Conservation (phyloP, 2,888 invertebrate species). For the Cetonia aurata region DNA sequence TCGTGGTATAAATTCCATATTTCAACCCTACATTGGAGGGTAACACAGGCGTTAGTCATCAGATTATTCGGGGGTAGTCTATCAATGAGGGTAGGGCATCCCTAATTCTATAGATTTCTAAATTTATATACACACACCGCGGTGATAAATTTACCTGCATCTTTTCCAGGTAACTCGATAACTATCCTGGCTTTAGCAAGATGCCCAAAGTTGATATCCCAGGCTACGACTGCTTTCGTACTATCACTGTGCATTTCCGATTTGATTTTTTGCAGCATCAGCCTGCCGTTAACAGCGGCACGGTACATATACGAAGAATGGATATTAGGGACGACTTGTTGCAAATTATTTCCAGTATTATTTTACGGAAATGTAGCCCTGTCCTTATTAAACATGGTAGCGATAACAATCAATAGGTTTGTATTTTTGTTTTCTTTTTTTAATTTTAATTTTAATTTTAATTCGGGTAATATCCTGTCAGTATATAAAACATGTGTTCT, state of each 20-base stretch:
- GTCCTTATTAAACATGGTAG: constrained; percentile 89
- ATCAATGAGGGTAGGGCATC: constrained; percentile 14
- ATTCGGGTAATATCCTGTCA: no score
- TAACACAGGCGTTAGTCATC: constrained; percentile 25
- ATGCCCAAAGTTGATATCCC: constrained; percentile 82
- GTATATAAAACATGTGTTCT: constrained; percentile 42
- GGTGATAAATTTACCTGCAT: constrained; percentile 29
- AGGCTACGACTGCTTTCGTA: constrained; percentile 91
- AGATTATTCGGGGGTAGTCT: constrained; percentile 9
- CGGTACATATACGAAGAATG: constrained; percentile 85
- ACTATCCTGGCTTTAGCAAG: constrained; percentile 84
- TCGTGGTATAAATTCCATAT: no score
- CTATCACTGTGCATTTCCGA: constrained; percentile 89
- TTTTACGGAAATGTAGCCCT: constrained; percentile 93
- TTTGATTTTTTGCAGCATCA: constrained; percentile 85
- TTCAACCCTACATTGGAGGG: no score
- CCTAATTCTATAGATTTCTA: constrained; percentile 10
- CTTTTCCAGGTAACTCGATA: constrained; percentile 81
- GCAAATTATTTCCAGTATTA: constrained; percentile 87
- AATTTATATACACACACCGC: no score
- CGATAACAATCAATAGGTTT: constrained; percentile 89
- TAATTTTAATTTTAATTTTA: no score
- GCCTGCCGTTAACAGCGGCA: constrained; percentile 86
- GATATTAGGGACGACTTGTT: constrained; percentile 82
- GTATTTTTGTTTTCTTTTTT: no score